Conservation (phyloP, 2,797 vertebrate genomes). For the Fistularia commersonii region DNA sequence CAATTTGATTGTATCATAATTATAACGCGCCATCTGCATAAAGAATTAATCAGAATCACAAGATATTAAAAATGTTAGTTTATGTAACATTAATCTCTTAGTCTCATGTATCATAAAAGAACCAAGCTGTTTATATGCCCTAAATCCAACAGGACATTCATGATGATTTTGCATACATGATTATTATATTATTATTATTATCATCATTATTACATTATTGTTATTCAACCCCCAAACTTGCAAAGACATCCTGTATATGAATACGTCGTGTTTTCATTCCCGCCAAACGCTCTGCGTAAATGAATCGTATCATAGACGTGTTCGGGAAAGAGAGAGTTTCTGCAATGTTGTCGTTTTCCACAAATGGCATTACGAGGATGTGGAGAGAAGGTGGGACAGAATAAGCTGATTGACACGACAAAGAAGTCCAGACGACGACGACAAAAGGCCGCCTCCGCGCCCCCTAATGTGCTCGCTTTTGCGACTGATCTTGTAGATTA, state of each 20-base stretch:
- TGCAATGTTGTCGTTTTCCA: no score
- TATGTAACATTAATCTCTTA: constrained; percentile 64
- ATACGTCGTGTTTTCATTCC: no score
- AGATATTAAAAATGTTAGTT: constrained; percentile 64
- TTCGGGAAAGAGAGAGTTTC: constrained; percentile 4
- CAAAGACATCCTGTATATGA: no score
- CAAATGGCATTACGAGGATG: constrained; percentile 20
- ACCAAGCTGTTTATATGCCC: constrained; percentile 64
- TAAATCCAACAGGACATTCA: constrained; percentile 60
- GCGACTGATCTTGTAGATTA: constrained; percentile 64
- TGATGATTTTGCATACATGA: constrained; percentile 43
- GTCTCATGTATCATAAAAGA: constrained; percentile 57
- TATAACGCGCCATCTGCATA: constrained; percentile 49
- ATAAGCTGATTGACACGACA: constrained; percentile 40
- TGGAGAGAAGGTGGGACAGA: constrained; percentile 13
- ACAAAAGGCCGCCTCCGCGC: constrained; percentile 49
- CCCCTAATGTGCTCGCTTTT: constrained; percentile 56
- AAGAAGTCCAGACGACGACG: constrained; percentile 21
- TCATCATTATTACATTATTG: constrained; percentile 32
- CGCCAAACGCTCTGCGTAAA: no score
- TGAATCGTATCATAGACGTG: no score
- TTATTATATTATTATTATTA: constrained; percentile 25
- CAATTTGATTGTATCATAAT: constrained; percentile 36
- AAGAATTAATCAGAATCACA: constrained; percentile 60
- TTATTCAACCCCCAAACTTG: constrained; percentile 17